Evolutionary conservation across 2,888 invertebrate species (phyloP), one percentile per base, ranked within the genome.

Genomic region (Nudaria mundana): DNA sequence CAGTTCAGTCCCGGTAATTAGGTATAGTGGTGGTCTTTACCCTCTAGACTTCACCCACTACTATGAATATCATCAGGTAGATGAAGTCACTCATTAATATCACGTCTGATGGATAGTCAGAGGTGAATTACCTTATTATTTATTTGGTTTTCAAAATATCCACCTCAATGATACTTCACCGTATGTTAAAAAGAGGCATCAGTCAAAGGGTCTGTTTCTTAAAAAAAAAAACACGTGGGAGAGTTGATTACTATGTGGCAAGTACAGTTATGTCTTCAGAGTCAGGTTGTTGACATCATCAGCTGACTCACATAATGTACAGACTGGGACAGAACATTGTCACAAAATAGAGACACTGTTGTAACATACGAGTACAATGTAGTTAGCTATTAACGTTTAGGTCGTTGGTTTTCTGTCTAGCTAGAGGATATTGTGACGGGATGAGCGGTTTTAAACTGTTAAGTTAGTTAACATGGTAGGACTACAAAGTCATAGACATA

Each of bases 371-470:
- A n/a, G n/a, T n/a, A n/a, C 16, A 18, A 15, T 20, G 20, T 34
- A 34, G 34, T 34, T 25, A 26, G 18, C 13, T 18, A 18, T 18
- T 34, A 20, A 34, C 26, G 18, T 34, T 13, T 20, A 26, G 34
- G 26, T 34, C 26, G n/a, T 26, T 26, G 34, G 5, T 18, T 26
- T 26, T 13, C 8, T 33, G 14, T 15, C 11, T 24, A 33, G 16
- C 15, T 0, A 15, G 16, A 33, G 7, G 8, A 3, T 10, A 13
- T 24, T 12, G 24, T 24, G 6, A 8, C 3, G 8, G 30, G 10
- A 33, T 11, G 0, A 15, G 33, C 33, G 24, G 14, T 4, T 3
- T 11, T 11, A 33, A 14, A 23, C 3, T 10, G 14, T 6, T 5
- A 12, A 13, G 8, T 22, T 20, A 12, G 7, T 28, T 4, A n/a